Evolutionary conservation across 1,140 invertebrate genomes (phyloP).

Genomic region (Andrena cerasifolii): DNA sequence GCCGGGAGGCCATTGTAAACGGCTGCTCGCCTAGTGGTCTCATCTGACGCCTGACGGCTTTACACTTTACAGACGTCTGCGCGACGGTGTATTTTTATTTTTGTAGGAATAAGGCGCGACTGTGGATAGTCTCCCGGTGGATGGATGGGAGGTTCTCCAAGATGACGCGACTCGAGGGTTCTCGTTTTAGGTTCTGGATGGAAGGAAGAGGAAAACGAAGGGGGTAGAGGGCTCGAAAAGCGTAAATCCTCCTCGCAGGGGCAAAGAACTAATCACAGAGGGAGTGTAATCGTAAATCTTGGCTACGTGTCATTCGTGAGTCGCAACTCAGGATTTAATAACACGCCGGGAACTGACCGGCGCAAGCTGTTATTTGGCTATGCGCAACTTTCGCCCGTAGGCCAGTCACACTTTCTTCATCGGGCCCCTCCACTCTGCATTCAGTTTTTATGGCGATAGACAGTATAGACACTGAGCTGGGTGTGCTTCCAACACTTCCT

Average conservation of each 20-base stretch:
- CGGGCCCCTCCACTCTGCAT: not conserved
- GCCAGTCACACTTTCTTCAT: slow-evolving; percentile 55
- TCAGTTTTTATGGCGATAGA: not conserved
- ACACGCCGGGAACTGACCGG: slow-evolving; percentile 68
- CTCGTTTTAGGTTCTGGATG: no score
- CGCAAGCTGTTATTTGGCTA: slow-evolving; percentile 78
- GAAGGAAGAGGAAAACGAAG: no score
- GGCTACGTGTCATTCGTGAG: slow-evolving; percentile 74
- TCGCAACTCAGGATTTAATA: slow-evolving; percentile 79
- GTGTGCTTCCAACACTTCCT: no score
- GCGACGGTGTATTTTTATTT: no score
- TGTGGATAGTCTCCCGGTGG: no score
- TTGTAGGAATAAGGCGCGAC: no score
- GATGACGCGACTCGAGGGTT: no score
- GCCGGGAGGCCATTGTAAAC: slow-evolving; percentile 26
- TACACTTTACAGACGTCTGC: no score
- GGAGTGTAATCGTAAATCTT: slow-evolving; percentile 73
- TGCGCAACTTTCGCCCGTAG: slow-evolving; percentile 55
- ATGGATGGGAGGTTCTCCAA: no score
- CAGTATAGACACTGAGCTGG: no score
- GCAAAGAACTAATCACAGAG: slow-evolving; percentile 77
- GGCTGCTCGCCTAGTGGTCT: not conserved
- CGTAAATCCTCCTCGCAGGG: slow-evolving; percentile 59
- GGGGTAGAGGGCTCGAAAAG: slow-evolving; percentile 1
- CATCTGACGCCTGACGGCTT: not conserved